Evolutionary conservation across 2,888 invertebrate genomes (phyloP), one percentile per base, ranked within the genome.

Genomic region (Torymus auratus): DNA sequence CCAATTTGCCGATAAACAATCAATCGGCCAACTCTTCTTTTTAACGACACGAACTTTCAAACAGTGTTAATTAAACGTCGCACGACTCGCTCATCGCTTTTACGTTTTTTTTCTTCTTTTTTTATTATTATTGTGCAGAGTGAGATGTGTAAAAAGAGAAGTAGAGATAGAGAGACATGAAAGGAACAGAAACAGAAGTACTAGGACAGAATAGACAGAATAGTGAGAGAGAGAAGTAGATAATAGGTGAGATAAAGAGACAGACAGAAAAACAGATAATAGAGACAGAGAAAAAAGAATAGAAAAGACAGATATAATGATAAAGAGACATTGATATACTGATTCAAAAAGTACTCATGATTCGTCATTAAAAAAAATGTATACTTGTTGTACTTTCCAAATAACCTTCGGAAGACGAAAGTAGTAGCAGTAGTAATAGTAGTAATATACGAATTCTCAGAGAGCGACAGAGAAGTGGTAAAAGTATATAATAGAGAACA

Each of bases 121-220:
- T 83, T 71, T 73, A 75, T 76, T 60, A 71, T 68, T 56, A 79
- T 80, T 83, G 78, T 78, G 67, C 80, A 75, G 73, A 77, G 71
- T 80, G 78, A 80, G 60, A 71, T 75, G 76, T 82, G 78, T 82
- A 80, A 87, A 86, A 87, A 88, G 86, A 88, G 89, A 88, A 87
- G 41, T 41, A 88, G 86, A 88, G 72, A 69, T 61, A 52, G 61
- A 75, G 60, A 89, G 84, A 88, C 85, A 89, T 89, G 88, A 90
- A 87, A 89, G 89, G 89, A 89, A 91, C 89, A 91, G 90, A 90
- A 89, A 90, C 90, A 89, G 89, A 89, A 89, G 86, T 89, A 90
- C 90, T 91, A 78, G 73, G 74, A 68, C 28, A 76, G 67, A 73
- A 73, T 41, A 61, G 67, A 80, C 70, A 80, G 75, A 62, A 20